phyloP scores from a whole-genome alignment of 2,888 invertebrate genomes.

The Drosophila vallismaia region DNA sequence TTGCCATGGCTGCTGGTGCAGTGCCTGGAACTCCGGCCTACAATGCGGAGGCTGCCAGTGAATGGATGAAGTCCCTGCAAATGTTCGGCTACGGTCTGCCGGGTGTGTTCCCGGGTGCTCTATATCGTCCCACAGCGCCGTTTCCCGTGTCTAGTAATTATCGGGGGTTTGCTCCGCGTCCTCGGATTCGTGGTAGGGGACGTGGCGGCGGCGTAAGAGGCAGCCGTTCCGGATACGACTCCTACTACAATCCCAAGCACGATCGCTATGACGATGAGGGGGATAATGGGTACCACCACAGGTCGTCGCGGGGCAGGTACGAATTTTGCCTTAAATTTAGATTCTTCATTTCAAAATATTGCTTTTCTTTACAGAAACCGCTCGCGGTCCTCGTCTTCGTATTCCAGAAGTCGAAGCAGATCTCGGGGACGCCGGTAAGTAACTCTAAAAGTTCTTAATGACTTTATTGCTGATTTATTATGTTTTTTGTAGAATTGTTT shows the following conservation, averaged over 20 bases:
- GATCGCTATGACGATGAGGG: conserved; percentile 86
- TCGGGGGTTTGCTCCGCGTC: conserved; percentile 81
- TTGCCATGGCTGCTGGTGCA: conserved; percentile 70
- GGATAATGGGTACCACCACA: conserved; percentile 84
- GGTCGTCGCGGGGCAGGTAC: conserved; percentile 63
- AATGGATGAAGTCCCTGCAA: conserved; percentile 82
- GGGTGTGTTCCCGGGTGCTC: conserved; percentile 80
- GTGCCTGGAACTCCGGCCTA: conserved; percentile 61
- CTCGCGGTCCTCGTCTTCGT: conserved; percentile 70
- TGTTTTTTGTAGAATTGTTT: conserved; percentile 49
- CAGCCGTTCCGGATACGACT: conserved; percentile 61
- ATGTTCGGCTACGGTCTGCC: conserved; percentile 81
- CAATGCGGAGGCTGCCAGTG: conserved; percentile 80
- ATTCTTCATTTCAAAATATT: not conserved
- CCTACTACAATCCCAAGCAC: conserved; percentile 84
- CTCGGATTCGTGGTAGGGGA: conserved; percentile 84
- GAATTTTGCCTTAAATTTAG: conserved; percentile 3
- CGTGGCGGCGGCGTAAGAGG: conserved; percentile 79
- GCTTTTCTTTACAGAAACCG: conserved; percentile 53
- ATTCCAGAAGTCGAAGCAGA: conserved; percentile 66
- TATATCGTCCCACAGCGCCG: conserved; percentile 72
- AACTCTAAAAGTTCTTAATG: not conserved
- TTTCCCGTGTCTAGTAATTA: conserved; percentile 79
- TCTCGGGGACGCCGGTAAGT: conserved; percentile 78
- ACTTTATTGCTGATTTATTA: not conserved